Evolutionary conservation across 2,113 vertebrate genomes (phyloP).

Genomic region (Saccopteryx bilineata): DNA sequence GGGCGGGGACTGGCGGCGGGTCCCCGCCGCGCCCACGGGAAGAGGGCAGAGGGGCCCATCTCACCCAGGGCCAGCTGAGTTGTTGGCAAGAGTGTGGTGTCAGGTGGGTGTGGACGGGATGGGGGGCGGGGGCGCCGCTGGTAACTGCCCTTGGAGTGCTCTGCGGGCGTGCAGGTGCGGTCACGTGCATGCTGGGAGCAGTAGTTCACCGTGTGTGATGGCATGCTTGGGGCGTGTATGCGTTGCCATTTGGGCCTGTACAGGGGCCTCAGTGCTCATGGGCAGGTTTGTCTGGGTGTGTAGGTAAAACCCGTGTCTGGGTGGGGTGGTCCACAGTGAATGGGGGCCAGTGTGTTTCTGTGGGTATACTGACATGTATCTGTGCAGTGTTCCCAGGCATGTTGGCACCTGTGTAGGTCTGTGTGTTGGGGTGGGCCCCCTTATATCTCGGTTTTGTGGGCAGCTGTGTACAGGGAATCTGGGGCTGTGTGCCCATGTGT

Average conservation of each 20-base stretch:
- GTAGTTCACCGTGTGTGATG: background rate
- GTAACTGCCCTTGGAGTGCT: background rate
- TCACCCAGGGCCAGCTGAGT: background rate
- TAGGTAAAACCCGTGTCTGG: background rate
- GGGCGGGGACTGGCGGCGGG: background rate
- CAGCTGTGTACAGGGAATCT: background rate
- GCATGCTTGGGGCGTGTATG: background rate
- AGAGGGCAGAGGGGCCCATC: background rate
- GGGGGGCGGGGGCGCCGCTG: background rate
- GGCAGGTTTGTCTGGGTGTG: background rate
- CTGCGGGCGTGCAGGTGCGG: background rate
- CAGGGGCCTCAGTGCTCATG: background rate
- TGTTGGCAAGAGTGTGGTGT: background rate
- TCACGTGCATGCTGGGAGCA: background rate
- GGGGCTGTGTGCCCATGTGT: background rate
- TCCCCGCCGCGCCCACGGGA: background rate
- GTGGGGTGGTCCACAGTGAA: background rate
- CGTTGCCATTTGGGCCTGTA: background rate
- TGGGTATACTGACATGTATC: background rate
- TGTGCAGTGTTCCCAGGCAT: background rate
- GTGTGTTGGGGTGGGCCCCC: background rate
- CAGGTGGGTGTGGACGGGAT: background rate
- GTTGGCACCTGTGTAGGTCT: background rate
- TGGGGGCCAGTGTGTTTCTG: background rate
- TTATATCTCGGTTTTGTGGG: background rate